phyloP scores from a whole-genome alignment of 2,797 vertebrate species.

The Argya squamiceps region DNA sequence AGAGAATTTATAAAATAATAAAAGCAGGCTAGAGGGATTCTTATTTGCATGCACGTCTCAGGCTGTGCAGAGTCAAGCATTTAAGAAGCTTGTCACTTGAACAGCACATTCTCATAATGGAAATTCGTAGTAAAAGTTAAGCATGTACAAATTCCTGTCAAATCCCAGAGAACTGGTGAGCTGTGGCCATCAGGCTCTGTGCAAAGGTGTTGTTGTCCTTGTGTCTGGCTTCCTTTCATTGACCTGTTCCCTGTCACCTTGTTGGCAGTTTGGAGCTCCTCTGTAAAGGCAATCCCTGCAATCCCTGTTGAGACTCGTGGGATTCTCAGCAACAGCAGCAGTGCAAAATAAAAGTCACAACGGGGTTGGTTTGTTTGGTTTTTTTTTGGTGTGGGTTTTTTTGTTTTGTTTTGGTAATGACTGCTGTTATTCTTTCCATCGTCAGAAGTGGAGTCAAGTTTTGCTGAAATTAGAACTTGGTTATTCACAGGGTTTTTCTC shows the following conservation, averaged over 20 bases:
- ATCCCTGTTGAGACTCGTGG: rapidly evolving
- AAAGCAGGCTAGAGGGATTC: neutral
- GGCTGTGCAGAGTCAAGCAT: neutral
- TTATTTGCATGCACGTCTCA: neutral
- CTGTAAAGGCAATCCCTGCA: neutral
- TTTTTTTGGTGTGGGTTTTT: no score
- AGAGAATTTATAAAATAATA: neutral
- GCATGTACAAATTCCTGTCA: neutral
- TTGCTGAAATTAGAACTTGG: neutral
- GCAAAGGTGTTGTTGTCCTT: neutral
- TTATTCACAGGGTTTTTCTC: neutral
- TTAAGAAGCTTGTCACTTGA: neutral
- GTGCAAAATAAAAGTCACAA: neutral
- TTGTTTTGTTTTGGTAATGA: rapidly evolving
- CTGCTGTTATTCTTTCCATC: neutral
- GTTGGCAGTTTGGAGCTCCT: neutral
- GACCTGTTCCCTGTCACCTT: neutral
- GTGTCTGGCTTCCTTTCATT: neutral
- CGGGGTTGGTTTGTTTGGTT: neutral
- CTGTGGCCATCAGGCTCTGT: neutral
- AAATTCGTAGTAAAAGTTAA: neutral
- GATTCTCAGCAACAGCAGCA: neutral
- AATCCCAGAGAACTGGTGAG: neutral
- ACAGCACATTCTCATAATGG: neutral
- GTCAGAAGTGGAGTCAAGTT: neutral